phyloP scores from a whole-genome alignment of 2,113 vertebrate species.

The Microtus richardsoni region DNA sequence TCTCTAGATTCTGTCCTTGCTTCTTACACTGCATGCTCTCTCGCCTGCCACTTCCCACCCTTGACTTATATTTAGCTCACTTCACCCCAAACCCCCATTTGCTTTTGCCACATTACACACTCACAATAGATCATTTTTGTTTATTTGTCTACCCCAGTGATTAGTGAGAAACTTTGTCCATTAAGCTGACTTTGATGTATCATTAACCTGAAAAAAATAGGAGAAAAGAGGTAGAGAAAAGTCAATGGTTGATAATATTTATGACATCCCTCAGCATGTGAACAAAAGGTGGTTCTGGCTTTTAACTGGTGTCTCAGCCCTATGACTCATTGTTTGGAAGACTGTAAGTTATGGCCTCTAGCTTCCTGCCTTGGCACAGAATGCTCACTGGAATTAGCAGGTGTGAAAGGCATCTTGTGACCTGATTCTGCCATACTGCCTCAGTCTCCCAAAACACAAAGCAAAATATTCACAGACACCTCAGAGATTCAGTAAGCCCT shows the following conservation, averaged over 20 bases:
- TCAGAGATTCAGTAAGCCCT: background rate
- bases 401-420: background rate
- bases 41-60: conserved; percentile 45
- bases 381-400: background rate
- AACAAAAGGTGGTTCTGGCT: conserved; percentile 11
- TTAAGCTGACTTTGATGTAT: conserved; percentile 65
- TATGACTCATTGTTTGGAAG: conserved; percentile 46
- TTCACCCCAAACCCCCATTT: conserved; percentile 55
- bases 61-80: conserved; percentile 64
- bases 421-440: background rate
- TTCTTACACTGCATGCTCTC: background rate
- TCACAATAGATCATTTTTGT: conserved; percentile 74
- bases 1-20: background rate
- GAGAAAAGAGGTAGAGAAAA: conserved; percentile 64
- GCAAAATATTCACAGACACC: background rate
- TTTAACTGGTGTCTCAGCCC: background rate
- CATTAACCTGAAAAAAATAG: conserved; percentile 62
- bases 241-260: conserved; percentile 69
- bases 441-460: background rate
- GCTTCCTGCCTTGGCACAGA: conserved; percentile 36
- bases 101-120: conserved; percentile 59
- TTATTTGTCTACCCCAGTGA: conserved; percentile 70
- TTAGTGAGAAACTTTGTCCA: conserved; percentile 71
- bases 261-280: background rate
- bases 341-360: background rate